Evolutionary conservation across 2,888 invertebrate species (phyloP), one percentile per base, ranked within the genome.

Genomic region (Augiades crinisus): DNA sequence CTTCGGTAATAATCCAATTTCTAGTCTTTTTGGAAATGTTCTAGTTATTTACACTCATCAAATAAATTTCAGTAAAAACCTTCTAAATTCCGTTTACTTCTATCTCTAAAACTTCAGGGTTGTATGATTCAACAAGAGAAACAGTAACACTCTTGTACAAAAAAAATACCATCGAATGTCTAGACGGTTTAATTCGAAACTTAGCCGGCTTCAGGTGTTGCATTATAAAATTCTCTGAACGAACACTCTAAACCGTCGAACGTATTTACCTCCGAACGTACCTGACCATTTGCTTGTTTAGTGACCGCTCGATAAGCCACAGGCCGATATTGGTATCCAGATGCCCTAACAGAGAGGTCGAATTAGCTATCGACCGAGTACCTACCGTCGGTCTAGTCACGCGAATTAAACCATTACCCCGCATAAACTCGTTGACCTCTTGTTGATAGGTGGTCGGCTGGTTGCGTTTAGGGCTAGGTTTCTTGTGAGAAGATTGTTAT

Each of bases 371-470:
- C 50, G 50, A 43, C 30, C 49, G 17, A 16, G 10, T 22, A 19
- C 17, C 31, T 31, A 43, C 30, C 43, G 17, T 3, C 8, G 33
- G 31, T 33, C 27, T 36, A 43, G 50, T 50, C 50, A 50, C 43
- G 50, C 50, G 50, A 50, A 50, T 50, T 50, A 50, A 50, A 50
- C 50, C 27, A 50, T 50, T 50, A 36, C 34, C 50, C 50, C 36
- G 19, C 50, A 41, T 43, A 50, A 50, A 43, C 50, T 50, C 13
- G 27, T 30, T 43, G 50, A 50, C 50, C 50, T 34, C 49, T 12
- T 36, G 43, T 36, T 27, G 50, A 40, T 49, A 49, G 33, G 50
- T 34, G 49, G 41, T 27, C 40, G 45, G 24, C 22, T 16, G 33
- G 33, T 40, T 34, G 41, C 41, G 41, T 43, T 43, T 14, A 43